Percentiles rank a stretch among this genome's conserved stretches.
Conservation (phyloP, 2,888 invertebrate genomes). For the Folsomia candida region DNA sequence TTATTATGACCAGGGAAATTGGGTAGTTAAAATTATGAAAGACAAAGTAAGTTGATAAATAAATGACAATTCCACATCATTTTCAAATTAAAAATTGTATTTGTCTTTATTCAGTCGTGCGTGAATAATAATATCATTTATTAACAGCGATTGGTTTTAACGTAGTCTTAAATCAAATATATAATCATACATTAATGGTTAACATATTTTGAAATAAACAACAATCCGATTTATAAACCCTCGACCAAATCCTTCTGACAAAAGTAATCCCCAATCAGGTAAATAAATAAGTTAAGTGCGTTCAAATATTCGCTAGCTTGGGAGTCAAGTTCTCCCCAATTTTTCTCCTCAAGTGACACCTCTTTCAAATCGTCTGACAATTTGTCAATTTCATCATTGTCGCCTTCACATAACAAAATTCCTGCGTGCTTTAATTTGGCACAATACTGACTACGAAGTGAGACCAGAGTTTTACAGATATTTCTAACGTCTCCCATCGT, state of each 20-base stretch:
- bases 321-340: neutral
- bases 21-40: constrained; percentile 66
- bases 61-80: neutral
- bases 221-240: too few species aligned
- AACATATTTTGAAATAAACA: too few species aligned
- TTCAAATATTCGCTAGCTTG: constrained; percentile 32
- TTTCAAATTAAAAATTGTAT: neutral
- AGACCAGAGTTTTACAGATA: constrained; percentile 30
- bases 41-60: neutral
- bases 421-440: neutral
- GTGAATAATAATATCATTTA: too few species aligned
- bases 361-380: neutral
- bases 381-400: neutral
- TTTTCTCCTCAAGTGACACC: neutral
- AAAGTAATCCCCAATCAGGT: constrained; percentile 44
- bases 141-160: too few species aligned
- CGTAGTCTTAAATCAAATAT: too few species aligned
- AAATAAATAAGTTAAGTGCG: constrained; percentile 44
- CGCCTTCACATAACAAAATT: neutral
- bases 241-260: constrained; percentile 42
- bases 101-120: neutral
- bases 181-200: too few species aligned
- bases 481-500: constrained; percentile 40
- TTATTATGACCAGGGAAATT: constrained; percentile 96
- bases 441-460: constrained; percentile 18